Base-by-base conservation (phyloP, 2,113 vertebrate species). In the Ahaetulla prasina region DNA sequence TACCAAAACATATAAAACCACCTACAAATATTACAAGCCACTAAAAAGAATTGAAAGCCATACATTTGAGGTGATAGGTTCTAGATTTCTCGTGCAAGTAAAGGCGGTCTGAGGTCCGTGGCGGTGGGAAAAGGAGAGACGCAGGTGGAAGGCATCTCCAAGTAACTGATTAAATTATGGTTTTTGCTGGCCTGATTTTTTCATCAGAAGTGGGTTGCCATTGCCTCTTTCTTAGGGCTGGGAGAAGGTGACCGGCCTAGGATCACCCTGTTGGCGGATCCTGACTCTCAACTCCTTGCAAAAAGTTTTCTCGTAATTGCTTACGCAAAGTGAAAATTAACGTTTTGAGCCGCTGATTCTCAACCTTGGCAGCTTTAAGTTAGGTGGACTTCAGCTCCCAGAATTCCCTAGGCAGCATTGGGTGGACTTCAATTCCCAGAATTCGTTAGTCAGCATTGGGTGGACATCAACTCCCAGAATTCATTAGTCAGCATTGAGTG, bases 11-110 rank as follows among this genome's bases (percentile, higher is more conserved):
- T 30, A 35, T 18, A 74, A 74, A 74, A 74, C 6, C 14, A 35
- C 14, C 14, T 18, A 8, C n/a, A 80, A 39, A 39, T 0, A 0
- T 2, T 80, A 39, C 6, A 20, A 39, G 30, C 63, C 2, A 0
- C 35, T 39, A 39, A 80, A 68, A 39, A 20, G n/a, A 80, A 39
- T 39, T 2, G 35, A 20, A 39, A 20, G 68, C 16, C n/a, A 20
- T 74, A 74, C n/a, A 74, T 74, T 74, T 74, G 12, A 20, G 68
- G 68, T 74, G 60, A 30, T 5, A 2, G 14, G 6, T 80, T 80
- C 16, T 39, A 80, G 68, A 80, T 80, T 80, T 80, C 68, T 20
- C 68, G 2, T 39, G 68, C 68, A 1, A 3, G 16, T 6, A 20
- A 63, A 63, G 60, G 57, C 10, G 3, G 25, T 3, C 23, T 25